Conservation (phyloP, 2,113 vertebrate genomes). For the Myotis lucifugus region DNA sequence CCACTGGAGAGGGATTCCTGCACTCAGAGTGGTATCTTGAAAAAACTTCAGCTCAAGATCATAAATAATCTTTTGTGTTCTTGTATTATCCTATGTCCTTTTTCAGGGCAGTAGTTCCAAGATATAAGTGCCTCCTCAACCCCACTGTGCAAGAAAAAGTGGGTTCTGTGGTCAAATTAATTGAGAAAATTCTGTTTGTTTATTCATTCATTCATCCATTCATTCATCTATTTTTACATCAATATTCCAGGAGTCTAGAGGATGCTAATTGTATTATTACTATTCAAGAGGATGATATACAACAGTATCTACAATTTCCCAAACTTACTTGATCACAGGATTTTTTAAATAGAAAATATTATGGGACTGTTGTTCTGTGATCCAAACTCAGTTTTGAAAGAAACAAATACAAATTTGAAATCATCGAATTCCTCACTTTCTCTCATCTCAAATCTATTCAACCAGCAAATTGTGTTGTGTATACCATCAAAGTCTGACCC, state of each 20-base stretch:
- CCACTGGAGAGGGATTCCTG: neutral
- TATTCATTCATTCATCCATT: neutral
- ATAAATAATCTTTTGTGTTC: neutral
- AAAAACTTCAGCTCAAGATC: neutral
- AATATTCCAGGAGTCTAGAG: neutral
- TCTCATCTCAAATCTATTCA: neutral
- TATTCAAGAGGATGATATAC: neutral
- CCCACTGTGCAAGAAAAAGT: neutral
- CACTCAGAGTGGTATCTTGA: neutral
- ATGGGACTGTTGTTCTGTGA: neutral
- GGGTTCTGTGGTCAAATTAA: neutral
- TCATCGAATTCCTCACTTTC: neutral
- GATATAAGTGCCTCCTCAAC: neutral
- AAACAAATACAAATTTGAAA: neutral
- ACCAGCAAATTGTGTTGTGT: neutral
- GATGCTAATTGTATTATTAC: neutral
- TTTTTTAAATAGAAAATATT: neutral
- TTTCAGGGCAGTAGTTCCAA: neutral
- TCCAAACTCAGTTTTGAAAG: neutral
- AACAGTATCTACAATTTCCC: neutral
- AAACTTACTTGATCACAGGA: neutral
- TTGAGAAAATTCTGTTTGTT: neutral
- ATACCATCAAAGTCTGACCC: neutral
- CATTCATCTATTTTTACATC: slow-evolving; percentile 9
- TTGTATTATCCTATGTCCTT: neutral